Percentiles rank a stretch among this genome's conserved stretches.
These are phyloP conservation scores for Schlechtendalia chinensis DNA, from an alignment of 1,140 invertebrate genomes.

Conservation along the genomic window DNA sequence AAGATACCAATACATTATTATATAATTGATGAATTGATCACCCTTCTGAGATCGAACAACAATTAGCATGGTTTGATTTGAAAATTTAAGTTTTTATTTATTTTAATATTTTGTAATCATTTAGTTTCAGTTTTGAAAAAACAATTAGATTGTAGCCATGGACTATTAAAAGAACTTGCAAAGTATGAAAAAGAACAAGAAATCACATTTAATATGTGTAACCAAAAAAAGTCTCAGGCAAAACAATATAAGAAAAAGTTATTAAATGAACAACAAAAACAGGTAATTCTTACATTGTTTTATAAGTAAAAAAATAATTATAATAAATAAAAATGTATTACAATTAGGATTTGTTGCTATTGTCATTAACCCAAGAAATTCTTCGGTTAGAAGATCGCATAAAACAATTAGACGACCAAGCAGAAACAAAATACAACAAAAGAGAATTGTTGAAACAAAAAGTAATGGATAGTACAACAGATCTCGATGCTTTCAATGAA, in stretches of 20 bases:
- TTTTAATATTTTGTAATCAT: neutral
- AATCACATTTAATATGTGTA: constrained; percentile 39
- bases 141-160: neutral
- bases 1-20: no score
- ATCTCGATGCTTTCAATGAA: constrained; percentile 32
- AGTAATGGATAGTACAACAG: constrained; percentile 34
- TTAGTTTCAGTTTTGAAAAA: constrained; percentile 27
- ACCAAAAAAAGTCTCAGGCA: constrained; percentile 38
- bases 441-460: constrained; percentile 39
- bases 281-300: constrained; percentile 5
- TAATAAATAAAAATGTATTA: neutral
- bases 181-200: constrained; percentile 46
- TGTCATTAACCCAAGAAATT: constrained; percentile 44
- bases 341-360: constrained; percentile 30
- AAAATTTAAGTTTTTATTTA: no score
- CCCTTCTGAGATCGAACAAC: no score
- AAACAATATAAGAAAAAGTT: constrained; percentile 38
- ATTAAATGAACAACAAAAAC: constrained; percentile 45
- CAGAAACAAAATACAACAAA: constrained; percentile 41
- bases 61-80: no score
- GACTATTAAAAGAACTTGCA: constrained; percentile 1
- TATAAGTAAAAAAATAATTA: neutral
- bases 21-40: no score
- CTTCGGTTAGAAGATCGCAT: constrained; percentile 37
- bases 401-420: constrained; percentile 38